These are phyloP conservation scores for Actinia equina DNA, from an alignment of 64 coral and sea anemone species.

Conservation along the genomic window DNA sequence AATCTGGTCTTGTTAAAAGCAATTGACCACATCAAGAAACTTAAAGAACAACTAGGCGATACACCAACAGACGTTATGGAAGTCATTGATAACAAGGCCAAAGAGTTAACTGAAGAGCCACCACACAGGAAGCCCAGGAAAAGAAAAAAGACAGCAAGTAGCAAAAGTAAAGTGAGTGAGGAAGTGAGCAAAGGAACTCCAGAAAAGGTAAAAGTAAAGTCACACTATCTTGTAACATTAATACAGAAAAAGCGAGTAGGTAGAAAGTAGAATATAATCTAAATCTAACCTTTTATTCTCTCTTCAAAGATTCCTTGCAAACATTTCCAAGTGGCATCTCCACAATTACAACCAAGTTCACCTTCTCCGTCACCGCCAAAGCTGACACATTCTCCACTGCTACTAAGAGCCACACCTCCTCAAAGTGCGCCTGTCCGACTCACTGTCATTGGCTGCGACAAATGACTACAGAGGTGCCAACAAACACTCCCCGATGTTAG, in stretches of 20 bases:
- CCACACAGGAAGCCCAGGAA: not conserved
- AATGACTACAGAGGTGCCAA: not conserved
- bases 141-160: not conserved
- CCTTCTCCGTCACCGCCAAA: not conserved
- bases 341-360: not conserved
- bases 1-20: constrained; percentile 44
- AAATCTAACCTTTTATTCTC: not conserved
- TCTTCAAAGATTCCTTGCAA: not conserved
- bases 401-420: not conserved
- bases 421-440: not conserved
- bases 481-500: not conserved
- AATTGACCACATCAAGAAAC: constrained; percentile 35
- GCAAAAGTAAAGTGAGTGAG: not conserved
- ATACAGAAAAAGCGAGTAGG: too few relatives aligned
- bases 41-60: constrained; percentile 22
- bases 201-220: not conserved
- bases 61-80: not conserved
- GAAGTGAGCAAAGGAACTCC: not conserved
- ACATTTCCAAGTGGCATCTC: not conserved
- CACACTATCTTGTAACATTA: too few relatives aligned
- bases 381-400: not conserved
- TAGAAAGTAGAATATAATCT: too few relatives aligned
- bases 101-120: not conserved
- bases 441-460: not conserved
- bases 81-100: not conserved